Conservation (phyloP, 2,888 invertebrate species). For the Eupithecia insigniata region DNA sequence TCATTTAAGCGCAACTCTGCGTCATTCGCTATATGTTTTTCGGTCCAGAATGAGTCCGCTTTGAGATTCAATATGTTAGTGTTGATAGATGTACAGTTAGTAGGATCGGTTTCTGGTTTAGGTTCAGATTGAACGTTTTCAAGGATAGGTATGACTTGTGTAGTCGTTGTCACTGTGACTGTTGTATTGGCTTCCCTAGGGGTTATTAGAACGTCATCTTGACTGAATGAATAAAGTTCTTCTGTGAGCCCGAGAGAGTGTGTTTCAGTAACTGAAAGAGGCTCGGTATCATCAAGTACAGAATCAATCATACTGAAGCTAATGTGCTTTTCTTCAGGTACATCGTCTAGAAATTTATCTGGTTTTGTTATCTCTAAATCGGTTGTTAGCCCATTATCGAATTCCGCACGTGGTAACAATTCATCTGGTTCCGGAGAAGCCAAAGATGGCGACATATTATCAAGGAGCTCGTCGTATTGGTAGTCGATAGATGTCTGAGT, state of each 20-base stretch:
- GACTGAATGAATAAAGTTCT: slow-evolving; percentile 47
- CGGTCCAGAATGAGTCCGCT: slow-evolving; percentile 85
- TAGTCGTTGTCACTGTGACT: slow-evolving; percentile 32
- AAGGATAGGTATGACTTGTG: slow-evolving; percentile 14
- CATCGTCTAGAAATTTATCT: slow-evolving; percentile 43
- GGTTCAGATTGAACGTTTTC: slow-evolving; percentile 31
- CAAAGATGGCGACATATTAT: slow-evolving; percentile 66
- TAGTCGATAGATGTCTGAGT: slow-evolving; percentile 65
- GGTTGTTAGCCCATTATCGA: slow-evolving; percentile 31
- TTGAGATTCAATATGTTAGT: slow-evolving; percentile 68
- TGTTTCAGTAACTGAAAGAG: slow-evolving; percentile 52
- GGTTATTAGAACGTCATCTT: slow-evolving; percentile 52
- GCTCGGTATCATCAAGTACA: slow-evolving; percentile 59
- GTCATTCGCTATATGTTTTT: slow-evolving; percentile 84
- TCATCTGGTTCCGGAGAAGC: slow-evolving; percentile 71
- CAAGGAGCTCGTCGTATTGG: slow-evolving; percentile 64
- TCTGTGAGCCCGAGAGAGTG: slow-evolving; percentile 55
- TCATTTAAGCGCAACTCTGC: slow-evolving; percentile 77
- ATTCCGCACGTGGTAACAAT: slow-evolving; percentile 35
- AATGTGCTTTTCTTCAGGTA: slow-evolving; percentile 59
- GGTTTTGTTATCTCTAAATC: slow-evolving; percentile 25
- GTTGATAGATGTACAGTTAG: slow-evolving; percentile 65
- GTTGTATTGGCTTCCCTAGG: slow-evolving; percentile 54
- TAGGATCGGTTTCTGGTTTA: slow-evolving; percentile 43
- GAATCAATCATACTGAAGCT: slow-evolving; percentile 67